A percentile compares a stretch with the other conserved stretches of the same genome.
phyloP scores from a whole-genome alignment of 2,113 vertebrate genomes.

The Oxyura jamaicensis region DNA sequence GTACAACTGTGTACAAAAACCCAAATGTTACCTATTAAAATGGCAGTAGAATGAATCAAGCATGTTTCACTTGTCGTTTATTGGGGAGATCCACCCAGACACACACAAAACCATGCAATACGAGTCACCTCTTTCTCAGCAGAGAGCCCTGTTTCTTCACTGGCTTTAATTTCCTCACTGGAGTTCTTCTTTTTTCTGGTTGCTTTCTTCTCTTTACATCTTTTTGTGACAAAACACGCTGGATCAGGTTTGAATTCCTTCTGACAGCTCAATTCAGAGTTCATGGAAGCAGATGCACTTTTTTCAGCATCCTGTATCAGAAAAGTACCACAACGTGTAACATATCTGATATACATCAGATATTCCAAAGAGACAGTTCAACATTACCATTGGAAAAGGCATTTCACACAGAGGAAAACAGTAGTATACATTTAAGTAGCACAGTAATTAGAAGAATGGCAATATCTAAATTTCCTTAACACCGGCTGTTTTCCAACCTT shows the following conservation, averaged over 20 bases:
- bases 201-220: constrained; percentile 35
- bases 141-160: background rate
- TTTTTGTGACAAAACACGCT: constrained; percentile 71
- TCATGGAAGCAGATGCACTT: background rate
- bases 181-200: constrained; percentile 44
- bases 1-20: background rate
- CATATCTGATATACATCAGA: background rate
- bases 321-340: background rate
- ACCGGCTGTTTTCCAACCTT: background rate
- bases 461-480: background rate
- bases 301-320: constrained; percentile 52
- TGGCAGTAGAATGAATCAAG: background rate
- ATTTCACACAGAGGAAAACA: background rate
- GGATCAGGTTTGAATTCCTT: background rate
- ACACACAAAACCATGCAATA: background rate
- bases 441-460: background rate
- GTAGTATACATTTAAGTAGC: background rate
- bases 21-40: background rate
- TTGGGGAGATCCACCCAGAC: background rate
- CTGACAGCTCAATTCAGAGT: background rate
- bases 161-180: background rate
- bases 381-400: background rate
- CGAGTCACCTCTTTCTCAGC: constrained; percentile 41
- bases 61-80: background rate
- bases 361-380: background rate